Base-by-base conservation (phyloP, 2,113 vertebrate genomes). In the Brachionichthys hirsutus region DNA sequence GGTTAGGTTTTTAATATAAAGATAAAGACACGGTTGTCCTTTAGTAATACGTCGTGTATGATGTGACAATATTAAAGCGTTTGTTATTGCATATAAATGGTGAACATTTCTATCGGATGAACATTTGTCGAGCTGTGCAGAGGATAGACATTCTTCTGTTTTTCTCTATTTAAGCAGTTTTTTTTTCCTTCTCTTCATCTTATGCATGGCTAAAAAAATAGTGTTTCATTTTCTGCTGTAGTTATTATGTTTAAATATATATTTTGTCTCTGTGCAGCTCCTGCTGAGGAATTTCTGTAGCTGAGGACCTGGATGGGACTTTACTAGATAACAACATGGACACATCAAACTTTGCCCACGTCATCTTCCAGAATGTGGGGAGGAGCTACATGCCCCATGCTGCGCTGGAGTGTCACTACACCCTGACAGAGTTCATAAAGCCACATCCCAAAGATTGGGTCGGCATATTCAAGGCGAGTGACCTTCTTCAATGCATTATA, bases 361-460 rank as follows among this genome's bases (percentile, higher is more conserved):
- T 99, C 76, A 96, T 99, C 89, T 99, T 99, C 90, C 97, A 99
- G 87, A 98, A 98, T 88, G 95, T 99, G 56, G 95, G 94, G 14
- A 98, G 98, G 89, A 97, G 95, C 85, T 99, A 98, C 9, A 91
- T 98, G 84, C 97, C 97, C 11, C 95, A 96, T 34, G 92, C 92
- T 49, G 94, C 96, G 1, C 88, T 99, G 66, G 97, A 99, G 75
- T 99, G 96, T 78, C 94, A 95, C 84, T 98, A 96, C 41, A 98
- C 94, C 52, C 90, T 99, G 85, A 98, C 96, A 7, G 92, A 95
- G 35, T 95, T 94, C 88, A 98, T 99, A 74, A 94, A 89, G 72
- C 96, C 97, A 54, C 90, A 99, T 86, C 91, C 92, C 56, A 99
- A 99, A 80, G 97, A 99, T 77, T 99, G 96, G 97, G 96, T 99